Conservation (phyloP, 1,140 invertebrate genomes). For the Dreissena rostriformis region DNA sequence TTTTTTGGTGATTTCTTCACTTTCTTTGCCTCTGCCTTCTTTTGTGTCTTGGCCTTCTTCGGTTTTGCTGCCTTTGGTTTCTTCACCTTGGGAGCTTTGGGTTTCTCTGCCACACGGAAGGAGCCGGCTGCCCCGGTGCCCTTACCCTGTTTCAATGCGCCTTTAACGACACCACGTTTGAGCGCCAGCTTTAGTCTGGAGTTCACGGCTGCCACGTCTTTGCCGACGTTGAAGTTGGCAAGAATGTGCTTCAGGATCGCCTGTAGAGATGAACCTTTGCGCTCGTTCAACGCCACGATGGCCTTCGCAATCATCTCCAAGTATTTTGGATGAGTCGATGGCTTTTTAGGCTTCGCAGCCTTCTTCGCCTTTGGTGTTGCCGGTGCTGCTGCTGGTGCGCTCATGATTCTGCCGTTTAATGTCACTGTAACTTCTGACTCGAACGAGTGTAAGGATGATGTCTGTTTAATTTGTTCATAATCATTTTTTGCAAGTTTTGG, state of each 20-base stretch:
- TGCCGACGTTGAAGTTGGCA: slow-evolving; percentile 78
- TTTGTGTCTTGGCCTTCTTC: slow-evolving; percentile 54
- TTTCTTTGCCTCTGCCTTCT: slow-evolving; percentile 64
- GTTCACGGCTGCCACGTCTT: slow-evolving; percentile 72
- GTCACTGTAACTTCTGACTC: too few relatives aligned
- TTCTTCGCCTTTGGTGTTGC: slow-evolving; percentile 66
- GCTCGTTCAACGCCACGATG: slow-evolving; percentile 69
- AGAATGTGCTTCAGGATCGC: slow-evolving; percentile 80
- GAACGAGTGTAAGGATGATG: not conserved
- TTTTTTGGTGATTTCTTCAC: slow-evolving; percentile 63
- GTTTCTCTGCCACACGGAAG: slow-evolving; percentile 77
- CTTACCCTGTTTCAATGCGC: slow-evolving; percentile 76
- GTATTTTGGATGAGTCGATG: slow-evolving; percentile 72
- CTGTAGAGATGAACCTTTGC: slow-evolving; percentile 74
- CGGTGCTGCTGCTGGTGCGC: slow-evolving; percentile 50
- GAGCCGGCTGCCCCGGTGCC: slow-evolving; percentile 79
- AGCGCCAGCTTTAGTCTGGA: slow-evolving; percentile 73
- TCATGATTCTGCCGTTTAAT: slow-evolving; percentile 2
- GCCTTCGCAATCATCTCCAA: slow-evolving; percentile 71
- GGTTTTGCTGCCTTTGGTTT: slow-evolving; percentile 65
- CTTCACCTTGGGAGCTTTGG: slow-evolving; percentile 48
- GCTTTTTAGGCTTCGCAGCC: slow-evolving; percentile 73
- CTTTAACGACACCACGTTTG: slow-evolving; percentile 69
- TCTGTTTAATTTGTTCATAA: too few relatives aligned
- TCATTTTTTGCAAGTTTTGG: too few relatives aligned